Evolutionary conservation across 2,888 invertebrate genomes (phyloP).

Genomic region (Sepioteuthis lessoniana): DNA sequence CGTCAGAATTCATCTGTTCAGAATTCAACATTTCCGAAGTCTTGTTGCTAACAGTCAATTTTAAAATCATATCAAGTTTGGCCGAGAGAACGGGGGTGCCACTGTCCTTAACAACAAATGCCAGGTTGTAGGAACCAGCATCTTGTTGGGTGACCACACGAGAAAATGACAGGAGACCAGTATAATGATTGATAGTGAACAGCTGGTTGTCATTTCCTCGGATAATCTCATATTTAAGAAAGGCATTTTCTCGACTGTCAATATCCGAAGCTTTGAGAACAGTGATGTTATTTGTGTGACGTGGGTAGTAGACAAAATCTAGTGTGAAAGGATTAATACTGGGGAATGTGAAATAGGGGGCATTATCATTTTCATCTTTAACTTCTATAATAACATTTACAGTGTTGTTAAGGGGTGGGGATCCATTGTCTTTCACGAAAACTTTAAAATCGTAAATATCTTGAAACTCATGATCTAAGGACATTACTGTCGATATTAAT

Average conservation of each 20-base stretch:
- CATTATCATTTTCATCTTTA: not conserved
- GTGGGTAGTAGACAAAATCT: not conserved
- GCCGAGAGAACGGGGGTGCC: not conserved
- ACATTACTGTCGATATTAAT: constrained; percentile 10
- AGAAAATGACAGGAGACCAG: not conserved
- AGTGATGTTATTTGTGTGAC: not conserved
- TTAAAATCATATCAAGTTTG: not conserved
- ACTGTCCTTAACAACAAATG: not conserved
- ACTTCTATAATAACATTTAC: not conserved
- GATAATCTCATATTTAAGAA: not conserved
- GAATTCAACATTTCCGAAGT: not conserved
- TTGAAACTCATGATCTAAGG: not conserved
- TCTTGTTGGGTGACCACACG: constrained; percentile 33
- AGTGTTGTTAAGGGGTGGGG: not conserved
- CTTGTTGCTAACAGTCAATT: not conserved
- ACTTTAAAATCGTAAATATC: not conserved
- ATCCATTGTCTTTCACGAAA: not conserved
- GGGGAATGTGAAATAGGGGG: not conserved
- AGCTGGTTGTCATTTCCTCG: not conserved
- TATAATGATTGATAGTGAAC: not conserved
- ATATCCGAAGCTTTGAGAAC: not conserved
- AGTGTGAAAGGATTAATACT: not conserved
- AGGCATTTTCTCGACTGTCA: not conserved
- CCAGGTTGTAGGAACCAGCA: not conserved
- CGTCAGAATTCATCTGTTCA: not conserved